These are phyloP conservation scores for Oryzias melastigma DNA, from an alignment of 2,113 vertebrate genomes.

Conservation along the genomic window DNA sequence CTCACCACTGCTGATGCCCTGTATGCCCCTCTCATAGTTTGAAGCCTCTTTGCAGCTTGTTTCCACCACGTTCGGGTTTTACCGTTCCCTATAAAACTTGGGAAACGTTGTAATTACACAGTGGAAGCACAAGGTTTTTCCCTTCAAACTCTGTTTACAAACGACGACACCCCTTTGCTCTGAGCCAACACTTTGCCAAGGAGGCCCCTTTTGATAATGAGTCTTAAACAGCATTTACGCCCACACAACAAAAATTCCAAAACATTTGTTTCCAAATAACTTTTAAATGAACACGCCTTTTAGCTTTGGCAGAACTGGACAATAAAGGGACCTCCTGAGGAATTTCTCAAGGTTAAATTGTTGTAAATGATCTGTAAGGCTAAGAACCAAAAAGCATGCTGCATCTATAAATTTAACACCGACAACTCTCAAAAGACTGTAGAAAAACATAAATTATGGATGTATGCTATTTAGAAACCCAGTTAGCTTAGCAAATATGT, in stretches of 20 bases:
- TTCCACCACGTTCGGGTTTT: conserved; percentile 37
- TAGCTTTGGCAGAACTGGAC: neutral
- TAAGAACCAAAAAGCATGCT: too few species aligned
- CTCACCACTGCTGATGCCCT: conserved; percentile 28
- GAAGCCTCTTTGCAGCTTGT: conserved; percentile 27
- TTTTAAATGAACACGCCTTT: conserved; percentile 60
- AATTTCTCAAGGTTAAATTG: too few species aligned
- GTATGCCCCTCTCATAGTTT: conserved; percentile 26
- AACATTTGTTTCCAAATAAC: conserved; percentile 71
- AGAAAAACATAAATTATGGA: too few species aligned
- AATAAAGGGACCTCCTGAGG: too few species aligned
- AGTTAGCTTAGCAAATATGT: too few species aligned
- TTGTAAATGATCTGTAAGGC: too few species aligned
- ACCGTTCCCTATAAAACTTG: conserved; percentile 51
- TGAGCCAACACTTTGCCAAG: conserved; percentile 63
- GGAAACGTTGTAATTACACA: conserved; percentile 51
- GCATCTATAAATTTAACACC: too few species aligned
- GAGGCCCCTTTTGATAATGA: conserved; percentile 68
- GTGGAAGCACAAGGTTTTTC: conserved; percentile 30
- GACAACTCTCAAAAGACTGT: too few species aligned
- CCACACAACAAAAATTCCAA: conserved; percentile 60
- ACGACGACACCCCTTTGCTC: conserved; percentile 50
- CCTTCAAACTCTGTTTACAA: conserved; percentile 31
- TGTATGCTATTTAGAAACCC: too few species aligned
- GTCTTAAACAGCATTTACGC: conserved; percentile 65